These are phyloP conservation scores for Ophioderma brevispina DNA, from an alignment of 35 echinoderm and acorn worm species.

Conservation along the genomic window DNA sequence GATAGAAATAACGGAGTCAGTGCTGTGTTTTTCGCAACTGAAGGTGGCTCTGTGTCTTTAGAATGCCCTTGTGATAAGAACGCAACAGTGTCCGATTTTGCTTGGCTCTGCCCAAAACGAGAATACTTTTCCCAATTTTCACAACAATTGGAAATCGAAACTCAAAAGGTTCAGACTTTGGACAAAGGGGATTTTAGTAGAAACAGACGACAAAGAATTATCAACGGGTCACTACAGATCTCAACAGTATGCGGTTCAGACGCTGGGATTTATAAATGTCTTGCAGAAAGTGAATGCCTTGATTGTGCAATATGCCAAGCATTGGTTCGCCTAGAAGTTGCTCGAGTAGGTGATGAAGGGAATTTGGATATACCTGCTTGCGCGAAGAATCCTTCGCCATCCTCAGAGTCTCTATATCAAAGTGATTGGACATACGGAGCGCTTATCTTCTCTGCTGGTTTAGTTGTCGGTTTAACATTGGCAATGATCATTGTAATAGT, in stretches of 20 bases:
- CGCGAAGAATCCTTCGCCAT: neutral
- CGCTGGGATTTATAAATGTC: neutral
- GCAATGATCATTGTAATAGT: neutral
- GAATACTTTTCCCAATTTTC: conserved; percentile 1
- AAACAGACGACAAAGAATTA: neutral
- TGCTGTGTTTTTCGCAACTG: neutral
- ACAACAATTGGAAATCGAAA: neutral
- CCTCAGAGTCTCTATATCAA: neutral
- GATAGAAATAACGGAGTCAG: neutral
- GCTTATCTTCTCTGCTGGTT: neutral
- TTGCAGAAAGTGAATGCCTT: neutral
- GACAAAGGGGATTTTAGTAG: neutral
- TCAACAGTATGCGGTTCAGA: neutral
- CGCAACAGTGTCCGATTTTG: neutral
- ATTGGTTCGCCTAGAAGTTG: neutral
- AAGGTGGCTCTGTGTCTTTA: neutral
- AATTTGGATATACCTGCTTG: neutral
- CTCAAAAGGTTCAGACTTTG: neutral
- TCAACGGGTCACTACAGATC: neutral
- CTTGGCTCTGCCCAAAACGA: neutral
- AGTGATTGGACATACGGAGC: neutral
- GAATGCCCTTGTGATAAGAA: neutral
- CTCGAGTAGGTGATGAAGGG: neutral
- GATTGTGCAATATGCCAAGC: conserved; percentile 1
- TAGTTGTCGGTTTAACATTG: neutral